Percentiles rank a stretch among this genome's conserved stretches.
Evolutionary conservation across 1,140 invertebrate genomes (phyloP).

Genomic region (Polypedilum vanderplanki): DNA sequence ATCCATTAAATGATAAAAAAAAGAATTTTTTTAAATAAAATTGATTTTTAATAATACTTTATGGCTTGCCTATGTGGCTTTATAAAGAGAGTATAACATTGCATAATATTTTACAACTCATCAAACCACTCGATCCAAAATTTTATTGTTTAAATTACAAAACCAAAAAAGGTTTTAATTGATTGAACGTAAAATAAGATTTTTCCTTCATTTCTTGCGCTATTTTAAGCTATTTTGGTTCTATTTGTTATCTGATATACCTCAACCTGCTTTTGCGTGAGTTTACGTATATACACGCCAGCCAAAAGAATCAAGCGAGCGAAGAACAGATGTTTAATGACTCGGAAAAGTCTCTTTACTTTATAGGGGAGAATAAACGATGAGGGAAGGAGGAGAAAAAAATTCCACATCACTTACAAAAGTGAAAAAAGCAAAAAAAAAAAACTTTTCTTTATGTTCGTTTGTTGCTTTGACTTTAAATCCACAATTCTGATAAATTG

Average conservation of each 20-base stretch:
- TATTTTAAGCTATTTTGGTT: no score
- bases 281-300: not conserved
- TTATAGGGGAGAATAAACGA: no score
- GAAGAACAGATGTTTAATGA: slow-evolving; percentile 1
- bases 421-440: not conserved
- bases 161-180: slow-evolving; percentile 20
- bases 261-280: not conserved
- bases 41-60: not conserved
- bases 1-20: no score
- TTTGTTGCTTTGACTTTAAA: not conserved
- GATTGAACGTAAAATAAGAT: not conserved
- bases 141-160: slow-evolving; percentile 28
- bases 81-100: not conserved
- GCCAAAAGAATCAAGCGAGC: not conserved
- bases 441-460: not conserved
- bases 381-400: no score
- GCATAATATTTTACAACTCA: no score
- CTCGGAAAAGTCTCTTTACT: slow-evolving; percentile 6
- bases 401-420: no score
- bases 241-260: no score
- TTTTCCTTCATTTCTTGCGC: no score
- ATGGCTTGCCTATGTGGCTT: not conserved
- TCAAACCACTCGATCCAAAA: not conserved
- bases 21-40: no score
- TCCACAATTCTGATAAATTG: not conserved